phyloP scores from a whole-genome alignment of 2,888 invertebrate genomes.

The Pseudanteris insignis region DNA sequence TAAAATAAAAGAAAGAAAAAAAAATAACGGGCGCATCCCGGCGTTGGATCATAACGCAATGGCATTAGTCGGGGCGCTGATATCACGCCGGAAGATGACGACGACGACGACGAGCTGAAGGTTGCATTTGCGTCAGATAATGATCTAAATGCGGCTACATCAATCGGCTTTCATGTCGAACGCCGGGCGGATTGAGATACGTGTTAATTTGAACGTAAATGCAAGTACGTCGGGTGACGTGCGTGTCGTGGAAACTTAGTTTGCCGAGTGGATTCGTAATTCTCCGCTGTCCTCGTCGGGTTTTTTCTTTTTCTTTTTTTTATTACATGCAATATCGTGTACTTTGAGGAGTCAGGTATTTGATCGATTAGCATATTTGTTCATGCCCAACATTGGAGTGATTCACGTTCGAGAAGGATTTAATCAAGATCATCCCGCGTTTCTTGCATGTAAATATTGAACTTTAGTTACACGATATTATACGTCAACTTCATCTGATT shows the following conservation, averaged over 20 bases:
- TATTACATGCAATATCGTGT: too few species aligned
- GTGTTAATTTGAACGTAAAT: slow-evolving; percentile 32
- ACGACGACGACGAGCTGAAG: slow-evolving; percentile 30
- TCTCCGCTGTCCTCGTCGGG: slow-evolving; percentile 8
- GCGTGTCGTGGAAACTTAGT: slow-evolving; percentile 24
- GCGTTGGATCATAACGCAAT: neutral
- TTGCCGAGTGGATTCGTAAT: slow-evolving; percentile 28
- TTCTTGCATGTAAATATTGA: too few species aligned
- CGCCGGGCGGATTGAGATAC: slow-evolving; percentile 19
- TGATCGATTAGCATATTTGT: too few species aligned
- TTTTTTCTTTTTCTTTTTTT: too few species aligned
- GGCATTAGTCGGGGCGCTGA: slow-evolving; percentile 2
- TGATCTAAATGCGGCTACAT: slow-evolving; percentile 41
- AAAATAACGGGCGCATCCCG: too few species aligned
- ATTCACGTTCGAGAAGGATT: too few species aligned
- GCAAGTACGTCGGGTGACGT: slow-evolving; percentile 16
- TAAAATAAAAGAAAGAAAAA: too few species aligned
- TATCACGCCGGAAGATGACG: slow-evolving; percentile 38
- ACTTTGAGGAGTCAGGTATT: too few species aligned
- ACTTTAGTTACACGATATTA: too few species aligned
- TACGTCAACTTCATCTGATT: too few species aligned
- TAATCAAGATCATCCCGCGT: too few species aligned
- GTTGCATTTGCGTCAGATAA: slow-evolving; percentile 42
- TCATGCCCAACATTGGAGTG: too few species aligned
- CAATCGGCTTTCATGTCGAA: slow-evolving; percentile 36